Conservation (phyloP, 1,140 invertebrate genomes). For the Lucilia sericata region DNA sequence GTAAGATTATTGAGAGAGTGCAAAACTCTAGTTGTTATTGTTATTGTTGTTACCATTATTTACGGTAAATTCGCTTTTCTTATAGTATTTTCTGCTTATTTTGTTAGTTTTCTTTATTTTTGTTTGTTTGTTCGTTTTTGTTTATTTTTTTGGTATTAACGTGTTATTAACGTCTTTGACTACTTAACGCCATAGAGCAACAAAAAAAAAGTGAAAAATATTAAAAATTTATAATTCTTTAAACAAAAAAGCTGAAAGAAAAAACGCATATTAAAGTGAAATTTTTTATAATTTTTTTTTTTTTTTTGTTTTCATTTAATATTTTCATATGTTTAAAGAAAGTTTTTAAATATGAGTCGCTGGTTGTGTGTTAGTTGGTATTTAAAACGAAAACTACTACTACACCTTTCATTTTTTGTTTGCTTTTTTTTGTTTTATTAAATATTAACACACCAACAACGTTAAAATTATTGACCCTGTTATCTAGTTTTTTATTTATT, state of each 20-base stretch:
- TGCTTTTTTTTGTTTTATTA: neutral
- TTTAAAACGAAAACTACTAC: neutral
- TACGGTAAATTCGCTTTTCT: conserved; percentile 13
- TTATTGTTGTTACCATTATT: neutral
- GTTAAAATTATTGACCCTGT: conserved; percentile 23
- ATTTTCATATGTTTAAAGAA: neutral
- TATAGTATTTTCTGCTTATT: no score
- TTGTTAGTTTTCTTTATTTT: no score
- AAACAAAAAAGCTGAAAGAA: neutral
- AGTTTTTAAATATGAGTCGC: neutral
- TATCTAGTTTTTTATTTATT: conserved; percentile 9
- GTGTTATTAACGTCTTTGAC: conserved; percentile 5
- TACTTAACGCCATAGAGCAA: conserved; percentile 1
- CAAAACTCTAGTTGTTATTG: neutral
- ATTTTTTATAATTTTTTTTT: neutral
- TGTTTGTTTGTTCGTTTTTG: neutral
- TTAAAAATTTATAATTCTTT: neutral
- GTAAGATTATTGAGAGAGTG: neutral
- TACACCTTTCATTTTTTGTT: neutral
- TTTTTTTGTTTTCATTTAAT: neutral
- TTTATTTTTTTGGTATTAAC: neutral
- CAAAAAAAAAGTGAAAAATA: neutral
- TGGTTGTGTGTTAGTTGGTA: neutral
- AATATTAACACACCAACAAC: neutral
- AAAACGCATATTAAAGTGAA: conserved; percentile 12